Base-by-base conservation (phyloP, 2,888 invertebrate genomes). In the Flexamia atlantica region DNA sequence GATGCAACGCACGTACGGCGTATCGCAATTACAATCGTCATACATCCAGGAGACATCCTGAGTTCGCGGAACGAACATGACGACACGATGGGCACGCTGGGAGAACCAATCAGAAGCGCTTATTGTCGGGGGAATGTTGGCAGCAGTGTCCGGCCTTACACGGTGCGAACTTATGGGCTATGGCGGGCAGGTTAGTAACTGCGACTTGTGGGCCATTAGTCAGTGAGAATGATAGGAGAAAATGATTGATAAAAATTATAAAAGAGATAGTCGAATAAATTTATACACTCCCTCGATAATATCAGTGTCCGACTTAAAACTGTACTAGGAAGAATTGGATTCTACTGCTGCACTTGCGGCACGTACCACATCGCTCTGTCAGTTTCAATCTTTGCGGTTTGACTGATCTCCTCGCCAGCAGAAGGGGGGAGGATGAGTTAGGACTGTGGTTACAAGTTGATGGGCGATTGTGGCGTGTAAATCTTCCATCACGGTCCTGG, bases 21-120 rank as follows among this genome's bases (percentile, higher is more conserved):
- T 76, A 76, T 79, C 79, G 79, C 79, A 79, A 79, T 79, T 79
- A 32, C 79, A 79, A 79, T 30, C 79, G 53, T 79, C 42, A 79
- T 79, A 79, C 79, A 57, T 28, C 57, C 50, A 23, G 23, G 9
- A 76, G 40, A 76, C 42, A 76, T 76, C 76, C 7, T 2, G 53
- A 7, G 32, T 57, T 53, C 79, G 79, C 30, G 36, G 57, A 53
- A 57, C 57, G 32, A 14, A 64, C 79, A 57, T 12, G 36, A n/a
- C 28, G 36, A 79, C 79, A 79, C 36, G 57, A 53, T 1, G 5
- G 20, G 79, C 79, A 79, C 32, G 28, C 57, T 12, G 46, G 76
- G 28, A 40, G 76, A 42, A 7, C 76, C 76, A 76, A 76, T 76
- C 76, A 76, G 36, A 76, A 72, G 20, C 76, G 76, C 50, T 76